These are phyloP conservation scores for Cherax quadricarinatus DNA, from an alignment of 1,140 invertebrate species.

Conservation along the genomic window DNA sequence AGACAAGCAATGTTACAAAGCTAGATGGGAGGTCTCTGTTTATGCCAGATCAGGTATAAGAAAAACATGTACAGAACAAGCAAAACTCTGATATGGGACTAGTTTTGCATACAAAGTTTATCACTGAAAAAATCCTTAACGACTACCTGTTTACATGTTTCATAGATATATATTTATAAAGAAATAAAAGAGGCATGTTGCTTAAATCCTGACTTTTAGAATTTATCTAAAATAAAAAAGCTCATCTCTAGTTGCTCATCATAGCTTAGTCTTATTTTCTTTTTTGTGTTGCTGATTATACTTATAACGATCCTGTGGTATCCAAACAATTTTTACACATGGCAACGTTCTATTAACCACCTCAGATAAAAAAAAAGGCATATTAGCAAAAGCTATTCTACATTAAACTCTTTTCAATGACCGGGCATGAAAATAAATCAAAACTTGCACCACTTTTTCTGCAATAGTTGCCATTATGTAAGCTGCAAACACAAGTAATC, in stretches of 20 bases:
- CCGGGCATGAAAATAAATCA: too few species aligned
- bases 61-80: slow-evolving; percentile 29
- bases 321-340: not conserved
- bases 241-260: not conserved
- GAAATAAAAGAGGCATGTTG: not conserved
- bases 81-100: slow-evolving; percentile 24
- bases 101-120: slow-evolving; percentile 42
- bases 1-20: slow-evolving; percentile 10
- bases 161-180: not conserved
- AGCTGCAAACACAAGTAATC: not conserved
- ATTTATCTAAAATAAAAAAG: not conserved
- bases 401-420: too few species aligned
- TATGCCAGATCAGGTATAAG: not conserved
- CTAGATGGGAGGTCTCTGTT: not conserved
- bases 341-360: not conserved
- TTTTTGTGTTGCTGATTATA: not conserved
- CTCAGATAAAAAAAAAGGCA: too few species aligned
- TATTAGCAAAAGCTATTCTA: too few species aligned
- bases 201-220: not conserved
- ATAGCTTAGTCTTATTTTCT: not conserved
- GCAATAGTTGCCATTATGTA: not conserved
- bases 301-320: not conserved
- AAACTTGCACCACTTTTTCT: too few species aligned
- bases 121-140: slow-evolving; percentile 25
- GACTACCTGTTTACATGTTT: slow-evolving; percentile 16